Conservation (phyloP, 2,797 vertebrate species). For the Poliocrania exsul region DNA sequence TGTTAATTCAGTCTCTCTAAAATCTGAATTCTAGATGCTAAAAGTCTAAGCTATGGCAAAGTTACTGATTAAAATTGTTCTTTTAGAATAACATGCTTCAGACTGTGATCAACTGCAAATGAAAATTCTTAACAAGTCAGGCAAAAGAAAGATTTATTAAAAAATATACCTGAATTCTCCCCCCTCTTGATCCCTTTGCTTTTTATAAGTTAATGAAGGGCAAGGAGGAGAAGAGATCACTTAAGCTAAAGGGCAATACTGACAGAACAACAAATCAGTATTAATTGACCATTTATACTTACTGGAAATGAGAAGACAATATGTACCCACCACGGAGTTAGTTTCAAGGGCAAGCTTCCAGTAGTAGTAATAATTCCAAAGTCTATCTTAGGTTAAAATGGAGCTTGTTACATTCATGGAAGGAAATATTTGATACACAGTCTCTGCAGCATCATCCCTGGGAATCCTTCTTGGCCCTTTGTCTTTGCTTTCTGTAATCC, state of each 20-base stretch:
- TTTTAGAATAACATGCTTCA: neutral
- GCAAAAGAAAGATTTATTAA: neutral
- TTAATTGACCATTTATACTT: constrained; percentile 4
- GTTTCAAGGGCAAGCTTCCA: neutral
- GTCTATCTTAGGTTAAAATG: neutral
- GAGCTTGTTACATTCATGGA: neutral
- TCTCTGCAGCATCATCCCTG: neutral
- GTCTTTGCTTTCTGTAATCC: neutral
- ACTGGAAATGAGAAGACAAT: neutral
- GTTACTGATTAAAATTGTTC: neutral
- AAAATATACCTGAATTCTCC: neutral
- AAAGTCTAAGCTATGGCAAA: neutral
- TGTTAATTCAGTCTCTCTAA: neutral
- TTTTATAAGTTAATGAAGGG: neutral
- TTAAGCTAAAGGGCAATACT: constrained; percentile 12
- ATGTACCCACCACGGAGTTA: neutral
- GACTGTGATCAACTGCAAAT: neutral
- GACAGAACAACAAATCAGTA: constrained; percentile 14
- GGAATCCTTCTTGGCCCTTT: neutral
- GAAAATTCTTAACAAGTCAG: constrained; percentile 2
- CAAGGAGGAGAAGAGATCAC: neutral
- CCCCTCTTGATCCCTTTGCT: accelerated
- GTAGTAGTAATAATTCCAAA: neutral
- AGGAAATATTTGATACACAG: neutral
- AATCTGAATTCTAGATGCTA: neutral